Evolutionary conservation across 1,140 invertebrate species (phyloP).

Genomic region (Drosophila parvula): DNA sequence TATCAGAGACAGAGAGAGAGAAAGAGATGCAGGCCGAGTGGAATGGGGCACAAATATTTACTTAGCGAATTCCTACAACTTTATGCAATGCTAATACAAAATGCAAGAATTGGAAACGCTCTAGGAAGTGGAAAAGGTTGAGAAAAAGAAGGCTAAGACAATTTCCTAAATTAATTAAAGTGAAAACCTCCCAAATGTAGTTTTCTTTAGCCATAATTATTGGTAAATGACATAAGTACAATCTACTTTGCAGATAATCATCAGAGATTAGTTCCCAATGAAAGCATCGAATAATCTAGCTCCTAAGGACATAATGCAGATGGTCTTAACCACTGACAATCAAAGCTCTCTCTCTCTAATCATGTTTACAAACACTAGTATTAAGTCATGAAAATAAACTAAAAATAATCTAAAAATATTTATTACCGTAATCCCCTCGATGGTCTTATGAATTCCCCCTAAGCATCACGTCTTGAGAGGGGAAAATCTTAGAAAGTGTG

Average conservation of each 20-base stretch:
- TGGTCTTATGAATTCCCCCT: slow-evolving; percentile 7
- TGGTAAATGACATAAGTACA: background rate
- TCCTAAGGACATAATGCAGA: background rate
- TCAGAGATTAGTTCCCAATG: background rate
- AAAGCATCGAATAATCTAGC: background rate
- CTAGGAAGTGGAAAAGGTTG: slow-evolving; percentile 16
- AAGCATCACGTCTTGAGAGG: slow-evolving; percentile 1
- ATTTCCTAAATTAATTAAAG: background rate
- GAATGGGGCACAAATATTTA: slow-evolving; percentile 73
- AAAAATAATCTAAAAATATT: slow-evolving; percentile 10
- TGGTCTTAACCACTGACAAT: background rate
- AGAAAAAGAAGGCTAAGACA: background rate
- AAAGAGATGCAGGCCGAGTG: slow-evolving; percentile 25
- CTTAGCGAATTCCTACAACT: slow-evolving; percentile 73
- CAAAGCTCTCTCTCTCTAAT: background rate
- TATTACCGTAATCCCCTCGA: slow-evolving; percentile 9
- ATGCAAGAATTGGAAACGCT: slow-evolving; percentile 38
- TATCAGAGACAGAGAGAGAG: slow-evolving; percentile 14
- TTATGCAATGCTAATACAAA: slow-evolving; percentile 48
- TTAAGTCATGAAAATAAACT: slow-evolving; percentile 25
- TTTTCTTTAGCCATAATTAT: background rate
- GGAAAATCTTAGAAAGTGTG: slow-evolving; percentile 27
- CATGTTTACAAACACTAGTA: background rate
- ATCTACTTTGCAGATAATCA: background rate
- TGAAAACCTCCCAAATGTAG: background rate